These are phyloP conservation scores for Pangasius djambal DNA, from an alignment of 2,797 vertebrate species.

Conservation along the genomic window DNA sequence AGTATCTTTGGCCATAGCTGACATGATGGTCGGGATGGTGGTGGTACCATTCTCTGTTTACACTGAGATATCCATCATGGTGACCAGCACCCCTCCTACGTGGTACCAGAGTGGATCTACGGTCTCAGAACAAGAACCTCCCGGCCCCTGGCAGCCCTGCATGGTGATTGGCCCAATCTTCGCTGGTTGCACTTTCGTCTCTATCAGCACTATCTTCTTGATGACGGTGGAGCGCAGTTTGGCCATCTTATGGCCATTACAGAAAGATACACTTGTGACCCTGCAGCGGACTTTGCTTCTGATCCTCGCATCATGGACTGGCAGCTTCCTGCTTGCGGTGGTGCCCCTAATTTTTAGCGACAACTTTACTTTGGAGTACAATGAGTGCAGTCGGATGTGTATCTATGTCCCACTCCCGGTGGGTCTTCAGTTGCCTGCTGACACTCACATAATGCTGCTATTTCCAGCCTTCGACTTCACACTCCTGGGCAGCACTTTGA, in stretches of 20 bases:
- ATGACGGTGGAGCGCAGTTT: conserved; percentile 82
- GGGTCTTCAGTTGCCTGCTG: conserved; percentile 59
- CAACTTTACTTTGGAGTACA: conserved; percentile 80
- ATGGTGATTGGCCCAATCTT: conserved; percentile 81
- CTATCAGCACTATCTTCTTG: conserved; percentile 85
- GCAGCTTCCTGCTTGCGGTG: conserved; percentile 78
- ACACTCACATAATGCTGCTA: conserved; percentile 77
- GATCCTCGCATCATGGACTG: conserved; percentile 77
- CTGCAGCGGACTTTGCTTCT: conserved; percentile 72
- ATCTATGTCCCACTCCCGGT: conserved; percentile 75
- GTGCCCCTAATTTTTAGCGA: conserved; percentile 74
- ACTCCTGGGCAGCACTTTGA: conserved; percentile 76
- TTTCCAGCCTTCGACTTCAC: conserved; percentile 83
- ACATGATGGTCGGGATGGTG: conserved; percentile 81
- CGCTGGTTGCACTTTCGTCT: conserved; percentile 83
- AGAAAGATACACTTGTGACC: conserved; percentile 80
- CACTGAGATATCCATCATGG: conserved; percentile 80
- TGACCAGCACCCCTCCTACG: conserved; percentile 68
- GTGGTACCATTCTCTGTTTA: conserved; percentile 85
- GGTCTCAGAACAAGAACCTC: conserved; percentile 43
- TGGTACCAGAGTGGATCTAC: conserved; percentile 72
- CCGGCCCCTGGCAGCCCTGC: conserved; percentile 76
- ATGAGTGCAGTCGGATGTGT: conserved; percentile 83
- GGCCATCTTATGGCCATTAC: conserved; percentile 80
- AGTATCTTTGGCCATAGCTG: conserved; percentile 83